phyloP scores from a whole-genome alignment of 2,888 invertebrate species.

The Drosophila differens region DNA sequence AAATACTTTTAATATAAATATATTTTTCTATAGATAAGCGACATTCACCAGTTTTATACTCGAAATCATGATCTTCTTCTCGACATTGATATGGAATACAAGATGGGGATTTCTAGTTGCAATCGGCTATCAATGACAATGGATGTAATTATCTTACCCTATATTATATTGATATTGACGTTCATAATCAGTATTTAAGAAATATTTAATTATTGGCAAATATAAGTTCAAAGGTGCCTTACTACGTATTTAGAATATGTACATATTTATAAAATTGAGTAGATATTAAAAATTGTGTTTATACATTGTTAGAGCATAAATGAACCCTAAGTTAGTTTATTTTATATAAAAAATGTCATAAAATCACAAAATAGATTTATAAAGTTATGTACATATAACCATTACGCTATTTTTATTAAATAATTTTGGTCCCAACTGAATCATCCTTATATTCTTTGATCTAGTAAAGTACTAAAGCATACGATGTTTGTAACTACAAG shows the following conservation, averaged over 20 bases:
- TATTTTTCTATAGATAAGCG: conserved; percentile 87
- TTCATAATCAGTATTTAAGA: conserved; percentile 57
- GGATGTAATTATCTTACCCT: conserved; percentile 32
- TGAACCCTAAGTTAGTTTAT: conserved; percentile 16
- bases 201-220: conserved; percentile 41
- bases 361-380: conserved; percentile 10
- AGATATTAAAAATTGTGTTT: conserved; percentile 46
- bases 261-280: conserved; percentile 49
- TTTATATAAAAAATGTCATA: conserved; percentile 8
- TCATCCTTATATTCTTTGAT: conserved; percentile 4
- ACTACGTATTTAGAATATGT: conserved; percentile 72
- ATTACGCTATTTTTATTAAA: neutral
- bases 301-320: conserved; percentile 30
- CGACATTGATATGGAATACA: conserved; percentile 85
- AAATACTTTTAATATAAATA: neutral
- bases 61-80: conserved; percentile 87
- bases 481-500: conserved; percentile 1
- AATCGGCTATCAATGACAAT: conserved; percentile 36
- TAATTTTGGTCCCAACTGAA: neutral
- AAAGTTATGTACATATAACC: conserved; percentile 15
- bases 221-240: conserved; percentile 74
- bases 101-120: conserved; percentile 83
- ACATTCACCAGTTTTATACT: conserved; percentile 91
- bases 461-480: neutral
- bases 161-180: conserved; percentile 35